phyloP scores from a whole-genome alignment of 2,797 vertebrate genomes.

The Coregonus suidteri region DNA sequence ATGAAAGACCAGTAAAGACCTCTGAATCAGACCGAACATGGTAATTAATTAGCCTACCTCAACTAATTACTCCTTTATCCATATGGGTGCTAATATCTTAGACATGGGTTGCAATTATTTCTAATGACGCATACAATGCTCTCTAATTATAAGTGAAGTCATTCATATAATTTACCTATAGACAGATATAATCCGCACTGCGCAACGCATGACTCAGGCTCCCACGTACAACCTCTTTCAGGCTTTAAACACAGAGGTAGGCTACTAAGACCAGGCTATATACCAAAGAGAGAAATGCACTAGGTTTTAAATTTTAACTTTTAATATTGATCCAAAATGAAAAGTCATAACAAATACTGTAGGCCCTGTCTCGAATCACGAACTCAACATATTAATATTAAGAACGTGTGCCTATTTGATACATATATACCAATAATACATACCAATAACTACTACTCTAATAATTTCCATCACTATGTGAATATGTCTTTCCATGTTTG shows the following conservation, averaged over 20 bases:
- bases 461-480: neutral
- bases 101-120: neutral
- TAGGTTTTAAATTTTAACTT: neutral
- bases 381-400: neutral
- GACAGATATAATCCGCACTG: neutral
- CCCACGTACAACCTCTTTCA: neutral
- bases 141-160: neutral
- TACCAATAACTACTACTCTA: neutral
- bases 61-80: neutral
- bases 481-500: neutral
- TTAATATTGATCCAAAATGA: neutral
- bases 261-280: neutral
- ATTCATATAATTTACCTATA: neutral
- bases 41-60: neutral
- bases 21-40: neutral
- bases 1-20: neutral
- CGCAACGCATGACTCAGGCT: neutral
- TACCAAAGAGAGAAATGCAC: neutral
- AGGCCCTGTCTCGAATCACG: neutral
- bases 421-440: too few relatives aligned
- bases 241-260: neutral
- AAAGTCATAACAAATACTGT: neutral
- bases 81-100: neutral
- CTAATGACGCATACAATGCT: neutral
- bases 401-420: neutral